Evolutionary conservation across 2,113 vertebrate species (phyloP).

Genomic region (Chiloscyllium plagiosum): DNA sequence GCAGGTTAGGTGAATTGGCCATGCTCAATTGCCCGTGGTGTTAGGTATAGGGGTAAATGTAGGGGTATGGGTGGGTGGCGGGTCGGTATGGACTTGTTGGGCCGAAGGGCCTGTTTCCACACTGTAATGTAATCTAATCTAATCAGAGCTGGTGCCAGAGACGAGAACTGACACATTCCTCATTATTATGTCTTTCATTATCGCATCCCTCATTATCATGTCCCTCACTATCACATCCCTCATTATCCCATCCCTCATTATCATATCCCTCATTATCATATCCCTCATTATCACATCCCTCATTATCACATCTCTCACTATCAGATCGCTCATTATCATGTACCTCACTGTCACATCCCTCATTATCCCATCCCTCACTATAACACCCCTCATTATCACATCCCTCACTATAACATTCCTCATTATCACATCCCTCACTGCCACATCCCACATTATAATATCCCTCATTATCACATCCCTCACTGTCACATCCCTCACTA

Average conservation of each 20-base stretch:
- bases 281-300: not conserved
- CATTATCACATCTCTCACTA: too few relatives aligned
- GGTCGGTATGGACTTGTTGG: too few relatives aligned
- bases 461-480: not conserved
- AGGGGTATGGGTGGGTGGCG: too few relatives aligned
- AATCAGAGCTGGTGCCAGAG: not conserved
- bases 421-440: not conserved
- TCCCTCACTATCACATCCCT: not conserved
- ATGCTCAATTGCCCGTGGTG: too few relatives aligned
- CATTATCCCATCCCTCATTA: not conserved
- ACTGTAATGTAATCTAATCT: too few relatives aligned
- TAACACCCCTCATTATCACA: too few relatives aligned
- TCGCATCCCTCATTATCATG: not conserved
- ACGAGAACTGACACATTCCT: not conserved
- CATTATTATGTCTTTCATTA: not conserved
- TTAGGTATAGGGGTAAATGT: too few relatives aligned
- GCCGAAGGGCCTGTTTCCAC: too few relatives aligned
- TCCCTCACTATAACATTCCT: too few relatives aligned
- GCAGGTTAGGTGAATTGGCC: too few relatives aligned
- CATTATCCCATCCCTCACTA: not conserved
- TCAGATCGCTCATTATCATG: not conserved
- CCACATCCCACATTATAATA: not conserved
- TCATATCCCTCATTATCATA: not conserved
- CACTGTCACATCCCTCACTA: not conserved
- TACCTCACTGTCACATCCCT: not conserved